These are phyloP conservation scores for Dromaius novaehollandiae DNA, from an alignment of 2,113 vertebrate genomes.

Conservation along the genomic window DNA sequence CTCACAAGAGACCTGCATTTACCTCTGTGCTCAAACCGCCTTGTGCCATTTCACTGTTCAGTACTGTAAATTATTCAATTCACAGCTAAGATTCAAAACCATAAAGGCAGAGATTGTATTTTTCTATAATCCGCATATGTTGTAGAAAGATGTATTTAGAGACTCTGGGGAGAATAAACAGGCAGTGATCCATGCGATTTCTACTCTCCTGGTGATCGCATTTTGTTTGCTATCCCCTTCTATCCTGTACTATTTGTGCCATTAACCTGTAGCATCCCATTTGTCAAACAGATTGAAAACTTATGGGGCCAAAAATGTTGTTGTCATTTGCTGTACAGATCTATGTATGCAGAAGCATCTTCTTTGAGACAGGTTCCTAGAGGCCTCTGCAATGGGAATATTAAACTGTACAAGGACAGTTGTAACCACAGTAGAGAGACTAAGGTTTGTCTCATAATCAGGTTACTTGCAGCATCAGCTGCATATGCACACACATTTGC, in stretches of 20 bases:
- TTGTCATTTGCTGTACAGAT: background rate
- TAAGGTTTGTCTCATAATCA: background rate
- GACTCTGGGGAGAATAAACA: background rate
- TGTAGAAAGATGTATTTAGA: background rate
- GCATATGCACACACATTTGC: background rate
- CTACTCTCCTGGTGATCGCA: background rate
- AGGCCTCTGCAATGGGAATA: background rate
- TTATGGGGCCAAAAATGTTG: background rate
- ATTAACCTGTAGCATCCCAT: background rate
- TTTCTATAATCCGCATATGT: background rate
- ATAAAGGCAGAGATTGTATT: background rate
- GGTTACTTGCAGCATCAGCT: background rate
- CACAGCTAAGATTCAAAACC: background rate
- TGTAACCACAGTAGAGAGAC: background rate
- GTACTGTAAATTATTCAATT: conserved; percentile 23
- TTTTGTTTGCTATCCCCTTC: background rate
- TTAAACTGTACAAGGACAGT: background rate
- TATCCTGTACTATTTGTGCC: background rate
- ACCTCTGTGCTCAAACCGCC: background rate
- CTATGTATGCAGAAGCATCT: too few species aligned
- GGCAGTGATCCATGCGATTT: background rate
- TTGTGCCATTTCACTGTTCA: background rate
- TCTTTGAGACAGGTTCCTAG: background rate
- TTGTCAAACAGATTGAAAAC: background rate
- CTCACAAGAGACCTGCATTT: background rate